Percentiles rank a stretch among this genome's conserved stretches.
phyloP scores from a whole-genome alignment of 53 echinoderm and acorn worm species.

The Patiria pectinifera region DNA sequence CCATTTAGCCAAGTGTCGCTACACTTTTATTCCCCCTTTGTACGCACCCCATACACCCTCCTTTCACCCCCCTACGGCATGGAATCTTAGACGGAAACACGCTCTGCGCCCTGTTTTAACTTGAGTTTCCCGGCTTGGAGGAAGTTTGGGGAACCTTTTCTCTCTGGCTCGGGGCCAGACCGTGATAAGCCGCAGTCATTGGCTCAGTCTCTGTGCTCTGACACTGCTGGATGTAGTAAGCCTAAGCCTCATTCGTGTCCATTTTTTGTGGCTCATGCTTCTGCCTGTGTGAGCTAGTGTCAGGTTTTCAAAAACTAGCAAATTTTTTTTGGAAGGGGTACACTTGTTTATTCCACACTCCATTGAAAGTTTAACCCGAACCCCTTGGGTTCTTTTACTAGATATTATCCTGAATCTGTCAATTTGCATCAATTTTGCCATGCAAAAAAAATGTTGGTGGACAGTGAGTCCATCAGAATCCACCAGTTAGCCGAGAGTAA shows the following conservation, averaged over 20 bases:
- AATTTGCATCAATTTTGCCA: too few relatives aligned
- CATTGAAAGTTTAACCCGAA: too few relatives aligned
- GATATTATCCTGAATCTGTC: too few relatives aligned
- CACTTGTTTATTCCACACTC: too few relatives aligned
- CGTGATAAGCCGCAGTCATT: not conserved
- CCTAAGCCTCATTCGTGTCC: not conserved
- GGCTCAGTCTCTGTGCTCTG: not conserved
- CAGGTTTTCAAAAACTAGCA: too few relatives aligned
- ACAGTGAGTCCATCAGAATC: too few relatives aligned
- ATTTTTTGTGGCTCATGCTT: too few relatives aligned
- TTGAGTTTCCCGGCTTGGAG: slow-evolving; percentile 12
- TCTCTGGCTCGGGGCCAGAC: not conserved
- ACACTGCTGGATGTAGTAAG: not conserved
- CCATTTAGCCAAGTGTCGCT: slow-evolving; percentile 29
- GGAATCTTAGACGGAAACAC: not conserved
- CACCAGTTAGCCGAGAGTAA: too few relatives aligned
- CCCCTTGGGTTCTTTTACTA: too few relatives aligned
- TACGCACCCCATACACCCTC: not conserved
- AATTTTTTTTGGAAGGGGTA: too few relatives aligned
- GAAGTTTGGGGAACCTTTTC: slow-evolving; percentile 36
- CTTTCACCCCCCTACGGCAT: not conserved
- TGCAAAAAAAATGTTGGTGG: too few relatives aligned
- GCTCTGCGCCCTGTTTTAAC: slow-evolving; percentile 7
- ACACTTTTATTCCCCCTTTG: not conserved
- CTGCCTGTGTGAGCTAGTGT: too few relatives aligned